These are phyloP conservation scores for Peromyscus maniculatus DNA, from an alignment of 2,113 vertebrate genomes.

Conservation along the genomic window DNA sequence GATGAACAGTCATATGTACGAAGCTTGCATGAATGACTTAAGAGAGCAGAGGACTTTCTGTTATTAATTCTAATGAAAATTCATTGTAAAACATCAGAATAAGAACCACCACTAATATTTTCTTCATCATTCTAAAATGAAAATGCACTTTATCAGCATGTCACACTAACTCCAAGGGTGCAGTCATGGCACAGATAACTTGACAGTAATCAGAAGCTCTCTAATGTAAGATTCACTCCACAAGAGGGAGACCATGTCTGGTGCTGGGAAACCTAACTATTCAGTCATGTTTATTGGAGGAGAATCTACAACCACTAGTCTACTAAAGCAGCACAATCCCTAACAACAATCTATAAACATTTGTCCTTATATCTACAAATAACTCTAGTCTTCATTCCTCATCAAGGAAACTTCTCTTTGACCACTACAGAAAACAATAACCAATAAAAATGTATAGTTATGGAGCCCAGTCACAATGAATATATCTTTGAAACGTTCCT, in stretches of 20 bases:
- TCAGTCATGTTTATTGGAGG: not conserved
- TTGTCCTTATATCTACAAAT: not conserved
- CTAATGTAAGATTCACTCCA: not conserved
- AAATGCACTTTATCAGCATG: not conserved
- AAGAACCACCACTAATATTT: not conserved
- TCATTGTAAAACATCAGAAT: conserved; percentile 20
- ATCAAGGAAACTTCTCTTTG: not conserved
- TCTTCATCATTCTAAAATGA: not conserved
- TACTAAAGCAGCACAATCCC: not conserved
- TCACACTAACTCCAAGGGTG: not conserved
- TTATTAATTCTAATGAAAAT: conserved; percentile 52
- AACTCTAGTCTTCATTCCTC: not conserved
- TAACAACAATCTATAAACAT: not conserved
- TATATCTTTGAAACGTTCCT: not conserved
- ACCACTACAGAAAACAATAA: not conserved
- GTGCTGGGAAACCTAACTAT: no score
- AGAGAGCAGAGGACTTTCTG: not conserved
- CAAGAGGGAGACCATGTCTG: not conserved
- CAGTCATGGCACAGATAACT: not conserved
- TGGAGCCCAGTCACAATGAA: no score
- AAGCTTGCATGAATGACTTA: conserved; percentile 27
- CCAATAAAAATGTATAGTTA: not conserved
- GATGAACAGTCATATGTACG: not conserved
- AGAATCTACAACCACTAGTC: not conserved
- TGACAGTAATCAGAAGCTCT: not conserved